Evolutionary conservation across 2,797 vertebrate species (phyloP).

Genomic region (Tinamus major): DNA sequence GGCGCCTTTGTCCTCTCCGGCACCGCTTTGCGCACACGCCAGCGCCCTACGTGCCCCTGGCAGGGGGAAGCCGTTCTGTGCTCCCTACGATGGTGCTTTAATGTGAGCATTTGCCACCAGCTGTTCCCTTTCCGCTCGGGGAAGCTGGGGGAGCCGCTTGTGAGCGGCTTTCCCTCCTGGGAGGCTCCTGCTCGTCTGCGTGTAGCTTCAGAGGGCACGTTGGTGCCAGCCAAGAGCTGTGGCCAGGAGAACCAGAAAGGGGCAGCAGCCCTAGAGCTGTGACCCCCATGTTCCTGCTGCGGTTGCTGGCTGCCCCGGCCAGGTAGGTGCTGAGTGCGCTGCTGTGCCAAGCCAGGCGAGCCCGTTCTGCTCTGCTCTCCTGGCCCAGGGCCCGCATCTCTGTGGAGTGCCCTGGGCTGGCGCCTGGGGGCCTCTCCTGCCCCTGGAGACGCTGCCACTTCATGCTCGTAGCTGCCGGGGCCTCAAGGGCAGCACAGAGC

Average conservation of each 20-base stretch:
- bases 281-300: not conserved
- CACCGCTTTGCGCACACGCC: not conserved
- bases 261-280: not conserved
- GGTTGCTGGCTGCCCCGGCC: accelerated
- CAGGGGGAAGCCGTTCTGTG: not conserved
- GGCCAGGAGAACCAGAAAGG: not conserved
- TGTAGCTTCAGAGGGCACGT: not conserved
- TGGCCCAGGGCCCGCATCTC: not conserved
- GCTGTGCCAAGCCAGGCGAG: not conserved
- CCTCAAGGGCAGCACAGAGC: no score
- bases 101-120: not conserved
- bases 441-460: no score
- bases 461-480: no score
- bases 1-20: not conserved
- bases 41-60: no score
- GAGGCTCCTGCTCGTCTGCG: not conserved
- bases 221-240: not conserved
- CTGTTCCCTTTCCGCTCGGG: not conserved
- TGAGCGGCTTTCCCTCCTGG: accelerated
- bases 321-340: not conserved
- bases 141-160: no score
- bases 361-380: not conserved
- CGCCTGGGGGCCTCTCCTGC: not conserved
- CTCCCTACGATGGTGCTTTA: not conserved
- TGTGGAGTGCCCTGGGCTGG: not conserved